Evolutionary conservation across 1,140 invertebrate species (phyloP), one percentile per base, ranked within the genome.

Genomic region (Pomacea maculata): DNA sequence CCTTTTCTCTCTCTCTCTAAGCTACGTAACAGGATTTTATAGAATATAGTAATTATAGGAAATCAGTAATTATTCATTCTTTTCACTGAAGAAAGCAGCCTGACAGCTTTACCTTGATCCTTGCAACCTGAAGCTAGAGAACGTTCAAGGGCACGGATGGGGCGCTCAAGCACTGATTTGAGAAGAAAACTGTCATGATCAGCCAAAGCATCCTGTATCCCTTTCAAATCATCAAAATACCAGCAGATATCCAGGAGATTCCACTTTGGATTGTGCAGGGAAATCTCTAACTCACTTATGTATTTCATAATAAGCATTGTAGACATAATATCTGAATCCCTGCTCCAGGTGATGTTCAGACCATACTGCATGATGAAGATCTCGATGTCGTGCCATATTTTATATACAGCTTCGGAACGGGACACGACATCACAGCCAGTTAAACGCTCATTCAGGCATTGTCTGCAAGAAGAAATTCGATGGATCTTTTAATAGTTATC

Each of bases 211-310:
- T 45, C 15, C 7, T 11, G 10, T 55, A 14, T 19, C 10, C 17
- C 0, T 19, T 14, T 1, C 29, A 64, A 19, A 29, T 76, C 75
- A 64, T 64, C 21, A 55, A 76, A 29, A 29, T 61, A n/a, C 75
- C 75, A 76, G 75, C 75, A 76, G 11, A 76, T n/a, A 12, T 54
- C 25, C 75, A 76, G n/a, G 21, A 76, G 55, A 25, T 76, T 55
- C 75, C 75, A 76, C 21, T 76, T 11, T 2, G 75, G 75, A 8
- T 9, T 8, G 9, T 5, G 34, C 7, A 76, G 11, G 57, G 55
- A 34, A 8, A 54, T 14, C n/a, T 76, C 75, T 61, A 76, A n/a
- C 11, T 54, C 3, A 2, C 14, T 55, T 5, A 61, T 10, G 57
- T 15, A 76, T 19, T 76, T 0, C 10, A n/a, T 61, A 8, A 76